phyloP scores from a whole-genome alignment of 2,888 invertebrate genomes.

The Scaptomyza parva region DNA sequence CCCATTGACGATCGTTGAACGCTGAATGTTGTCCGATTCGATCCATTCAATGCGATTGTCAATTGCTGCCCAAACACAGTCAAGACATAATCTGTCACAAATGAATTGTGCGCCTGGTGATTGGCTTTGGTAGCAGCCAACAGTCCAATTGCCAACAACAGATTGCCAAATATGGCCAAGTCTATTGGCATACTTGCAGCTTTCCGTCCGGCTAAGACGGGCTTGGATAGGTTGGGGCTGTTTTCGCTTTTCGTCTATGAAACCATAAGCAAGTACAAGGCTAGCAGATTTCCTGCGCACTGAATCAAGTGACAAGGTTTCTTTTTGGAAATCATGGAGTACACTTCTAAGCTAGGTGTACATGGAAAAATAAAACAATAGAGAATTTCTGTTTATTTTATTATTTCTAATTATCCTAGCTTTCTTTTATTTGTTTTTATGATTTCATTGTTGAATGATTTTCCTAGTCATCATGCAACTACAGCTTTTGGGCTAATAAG shows the following conservation, averaged over 20 bases:
- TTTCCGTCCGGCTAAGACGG: slow-evolving; percentile 18
- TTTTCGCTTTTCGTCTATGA: slow-evolving; percentile 63
- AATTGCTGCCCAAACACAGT: slow-evolving; percentile 57
- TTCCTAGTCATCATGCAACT: too few relatives aligned
- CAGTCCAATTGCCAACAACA: slow-evolving; percentile 50
- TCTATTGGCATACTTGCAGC: slow-evolving; percentile 38
- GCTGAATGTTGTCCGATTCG: slow-evolving; percentile 7
- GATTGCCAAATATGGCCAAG: slow-evolving; percentile 57
- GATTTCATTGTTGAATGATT: too few relatives aligned
- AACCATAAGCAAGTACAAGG: slow-evolving; percentile 10
- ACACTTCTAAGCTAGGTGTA: too few relatives aligned
- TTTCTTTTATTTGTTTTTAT: too few relatives aligned
- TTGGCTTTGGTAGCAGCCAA: slow-evolving; percentile 69
- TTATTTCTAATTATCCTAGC: too few relatives aligned
- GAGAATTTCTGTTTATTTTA: too few relatives aligned
- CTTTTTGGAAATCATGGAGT: too few relatives aligned
- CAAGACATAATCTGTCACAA: slow-evolving; percentile 77
- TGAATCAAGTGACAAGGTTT: too few relatives aligned
- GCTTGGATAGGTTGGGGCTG: slow-evolving; percentile 44
- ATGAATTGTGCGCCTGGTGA: slow-evolving; percentile 71
- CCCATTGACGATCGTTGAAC: slow-evolving; percentile 16
- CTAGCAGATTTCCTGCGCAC: background rate
- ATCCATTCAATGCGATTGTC: slow-evolving; percentile 52
- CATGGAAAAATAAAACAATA: too few relatives aligned
- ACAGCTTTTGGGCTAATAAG: too few relatives aligned